Base-by-base conservation (phyloP, 2,888 invertebrate genomes). In the Conops quadrifasciatus region DNA sequence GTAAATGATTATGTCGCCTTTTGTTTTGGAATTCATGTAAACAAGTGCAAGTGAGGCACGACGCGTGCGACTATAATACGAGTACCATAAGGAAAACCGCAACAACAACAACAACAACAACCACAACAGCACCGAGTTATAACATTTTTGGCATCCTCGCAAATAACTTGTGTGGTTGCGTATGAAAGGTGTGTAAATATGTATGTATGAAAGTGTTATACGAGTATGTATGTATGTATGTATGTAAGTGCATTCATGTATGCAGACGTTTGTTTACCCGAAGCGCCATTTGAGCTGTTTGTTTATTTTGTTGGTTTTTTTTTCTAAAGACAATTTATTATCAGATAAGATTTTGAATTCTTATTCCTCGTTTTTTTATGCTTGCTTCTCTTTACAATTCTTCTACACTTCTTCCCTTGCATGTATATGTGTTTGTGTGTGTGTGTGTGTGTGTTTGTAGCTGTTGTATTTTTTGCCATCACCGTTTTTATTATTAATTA, bases 31-130 rank as follows among this genome's bases (percentile, higher is more conserved):
- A 21, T 36, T 36, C 47, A 24, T 65, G 64, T 79, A 79, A 66
- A 80, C 80, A 80, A 80, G 80, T 80, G 80, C 81, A 81, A 81
- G 80, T 80, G 80, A 79, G 79, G 78, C 80, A 78, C 65, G 30
- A n/a, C 36, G 36, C 64, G 36, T 53, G 16, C 59, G 26, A 59
- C 59, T 16, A 62, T 15, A 59, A 53, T n/a, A 53, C 16, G 5
- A 47, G 15, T 24, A 49, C 47, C n/a, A n/a, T n/a, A n/a, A n/a
- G n/a, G 47, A n/a, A 53, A 53, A 65, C 47, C 11, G 53, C 65
- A 51, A 65, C n/a, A 51, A 51, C 53, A 49, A 64, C 64, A 72
- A 72, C 51, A 56, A 36, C 66, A 36, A 21, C 62, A 47, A 45
- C 53, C 64, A 21, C 58, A 13, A 58, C 65, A 36, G 26, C n/a